Conservation (phyloP, 92 coral and sea anemone genomes). For the Palythoa heliodiscus region DNA sequence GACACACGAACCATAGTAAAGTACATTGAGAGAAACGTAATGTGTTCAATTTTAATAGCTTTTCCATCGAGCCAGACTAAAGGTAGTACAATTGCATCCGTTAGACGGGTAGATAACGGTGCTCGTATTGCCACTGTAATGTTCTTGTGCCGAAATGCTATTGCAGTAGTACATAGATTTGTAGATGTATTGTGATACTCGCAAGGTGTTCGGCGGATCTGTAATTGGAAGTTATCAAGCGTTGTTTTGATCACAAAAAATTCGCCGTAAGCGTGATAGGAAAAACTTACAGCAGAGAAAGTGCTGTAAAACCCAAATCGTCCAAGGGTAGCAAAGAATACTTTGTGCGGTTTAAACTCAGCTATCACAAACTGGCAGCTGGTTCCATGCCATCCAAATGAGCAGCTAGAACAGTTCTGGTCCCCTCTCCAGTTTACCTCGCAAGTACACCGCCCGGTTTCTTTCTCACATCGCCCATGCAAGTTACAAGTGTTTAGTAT, state of each 20-base stretch:
- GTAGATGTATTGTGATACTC: conserved; percentile 27
- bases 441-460: conserved; percentile 57
- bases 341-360: not conserved
- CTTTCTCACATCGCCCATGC: conserved; percentile 60
- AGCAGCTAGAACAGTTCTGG: conserved; percentile 48
- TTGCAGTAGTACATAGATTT: conserved; percentile 53
- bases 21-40: conserved; percentile 44
- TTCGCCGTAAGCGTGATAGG: conserved; percentile 50
- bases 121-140: conserved; percentile 54
- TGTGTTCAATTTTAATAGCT: conserved; percentile 52
- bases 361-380: conserved; percentile 55
- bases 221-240: conserved; percentile 51
- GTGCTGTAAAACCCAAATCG: conserved; percentile 52
- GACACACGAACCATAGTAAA: conserved; percentile 57
- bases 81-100: conserved; percentile 12
- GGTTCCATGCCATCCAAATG: conserved; percentile 61
- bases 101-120: conserved; percentile 30
- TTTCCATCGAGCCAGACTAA: conserved; percentile 60
- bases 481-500: conserved; percentile 54
- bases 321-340: conserved; percentile 53
- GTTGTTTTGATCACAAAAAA: conserved; percentile 47
- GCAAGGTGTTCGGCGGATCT: conserved; percentile 61
- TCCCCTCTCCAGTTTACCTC: conserved; percentile 64
- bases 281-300: conserved; percentile 58
- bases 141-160: conserved; percentile 49